phyloP scores from a whole-genome alignment of 2,797 vertebrate species.

The Carcharodon carcharias region DNA sequence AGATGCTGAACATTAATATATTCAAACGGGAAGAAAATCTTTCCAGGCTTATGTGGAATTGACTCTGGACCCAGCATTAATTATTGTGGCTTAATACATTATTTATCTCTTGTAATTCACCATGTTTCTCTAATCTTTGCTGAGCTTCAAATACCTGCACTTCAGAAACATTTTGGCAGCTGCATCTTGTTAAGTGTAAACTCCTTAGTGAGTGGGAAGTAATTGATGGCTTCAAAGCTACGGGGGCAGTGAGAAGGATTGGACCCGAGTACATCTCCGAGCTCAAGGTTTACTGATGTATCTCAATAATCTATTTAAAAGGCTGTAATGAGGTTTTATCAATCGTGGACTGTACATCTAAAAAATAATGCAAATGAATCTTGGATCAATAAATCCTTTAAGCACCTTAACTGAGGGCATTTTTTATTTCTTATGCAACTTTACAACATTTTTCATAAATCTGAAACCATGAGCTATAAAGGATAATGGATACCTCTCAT shows the following conservation, averaged over 20 bases:
- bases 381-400: neutral
- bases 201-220: neutral
- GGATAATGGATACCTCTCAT: neutral
- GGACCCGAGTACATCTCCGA: neutral
- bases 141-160: slow-evolving; percentile 4
- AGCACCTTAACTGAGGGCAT: neutral
- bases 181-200: slow-evolving; percentile 8
- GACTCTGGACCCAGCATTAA: neutral
- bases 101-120: slow-evolving; percentile 22
- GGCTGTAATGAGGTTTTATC: slow-evolving; percentile 12
- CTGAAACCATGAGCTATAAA: neutral
- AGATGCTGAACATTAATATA: neutral
- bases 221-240: slow-evolving; percentile 26
- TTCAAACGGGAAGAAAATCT: neutral
- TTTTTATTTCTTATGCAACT: neutral
- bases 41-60: neutral
- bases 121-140: neutral
- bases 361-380: slow-evolving; percentile 21
- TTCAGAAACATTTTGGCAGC: slow-evolving; percentile 6
- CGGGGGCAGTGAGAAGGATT: neutral
- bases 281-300: neutral
- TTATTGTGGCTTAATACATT: slow-evolving; percentile 19
- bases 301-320: neutral
- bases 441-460: neutral
- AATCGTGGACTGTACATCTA: neutral